Evolutionary conservation across 2,888 invertebrate genomes (phyloP), one percentile per base, ranked within the genome.

Genomic region (Hedya salicella): DNA sequence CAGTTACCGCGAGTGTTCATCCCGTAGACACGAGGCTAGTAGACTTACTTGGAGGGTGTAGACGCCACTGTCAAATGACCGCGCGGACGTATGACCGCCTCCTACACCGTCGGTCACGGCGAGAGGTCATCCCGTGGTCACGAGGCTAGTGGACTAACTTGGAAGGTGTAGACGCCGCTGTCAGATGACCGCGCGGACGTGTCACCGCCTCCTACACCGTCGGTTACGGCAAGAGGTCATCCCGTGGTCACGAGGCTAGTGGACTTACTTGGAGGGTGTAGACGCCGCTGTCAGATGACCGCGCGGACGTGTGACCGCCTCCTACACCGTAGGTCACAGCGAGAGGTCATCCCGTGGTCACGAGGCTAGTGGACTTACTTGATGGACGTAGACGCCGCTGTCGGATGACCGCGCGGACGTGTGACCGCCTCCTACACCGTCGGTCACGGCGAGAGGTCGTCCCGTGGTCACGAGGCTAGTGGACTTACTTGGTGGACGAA

Each of bases 311-410:
- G 46, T 2, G 2, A 19, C 3, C 25, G 3, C 25, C n/a, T n/a
- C n/a, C n/a, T n/a, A n/a, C n/a, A n/a, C n/a, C n/a, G n/a, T n/a
- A n/a, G n/a, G n/a, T n/a, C n/a, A n/a, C n/a, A n/a, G n/a, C n/a
- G n/a, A n/a, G n/a, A n/a, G n/a, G n/a, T n/a, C n/a, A n/a, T n/a
- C n/a, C n/a, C n/a, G n/a, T n/a, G n/a, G n/a, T n/a, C n/a, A n/a
- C n/a, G n/a, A n/a, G n/a, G 25, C 25, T 4, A 25, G 25, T 25
- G n/a, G 68, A 80, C 85, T 82, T 61, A 89, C 91, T 81, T 95
- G 95, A 67, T 96, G 91, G 68, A 95, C 95, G 85, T 97, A 97
- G 69, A 96, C 93, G 66, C 96, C 97, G 72, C 95, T 94, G 85
- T 96, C 96, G 71, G 94, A 94, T 74, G 93, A 93, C 76, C 93